These are phyloP conservation scores for Blastomussa wellsi DNA, from an alignment of 92 coral and sea anemone species.

Conservation along the genomic window DNA sequence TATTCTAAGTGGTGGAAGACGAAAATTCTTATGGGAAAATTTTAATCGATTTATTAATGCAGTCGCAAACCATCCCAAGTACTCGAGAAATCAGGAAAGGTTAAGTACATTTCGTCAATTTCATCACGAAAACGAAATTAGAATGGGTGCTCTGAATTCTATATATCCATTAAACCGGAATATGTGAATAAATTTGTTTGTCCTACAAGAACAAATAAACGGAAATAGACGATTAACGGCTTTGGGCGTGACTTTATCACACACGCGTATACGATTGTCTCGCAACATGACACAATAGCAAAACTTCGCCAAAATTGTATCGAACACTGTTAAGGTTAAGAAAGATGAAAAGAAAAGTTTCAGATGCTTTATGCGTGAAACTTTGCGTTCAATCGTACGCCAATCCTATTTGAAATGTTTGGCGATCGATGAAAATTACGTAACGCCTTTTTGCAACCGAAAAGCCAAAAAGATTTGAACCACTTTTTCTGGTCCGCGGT, in stretches of 20 bases:
- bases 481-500: not conserved
- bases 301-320: conserved; percentile 4
- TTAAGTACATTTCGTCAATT: not conserved
- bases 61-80: conserved; percentile 1
- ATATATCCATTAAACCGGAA: not conserved
- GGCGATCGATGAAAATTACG: not conserved
- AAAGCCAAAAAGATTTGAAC: not conserved
- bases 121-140: not conserved
- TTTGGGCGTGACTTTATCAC: not conserved
- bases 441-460: not conserved
- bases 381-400: not conserved
- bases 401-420: not conserved
- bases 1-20: not conserved
- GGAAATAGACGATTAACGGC: conserved; percentile 19
- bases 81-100: not conserved
- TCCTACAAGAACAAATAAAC: not conserved
- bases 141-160: not conserved
- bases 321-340: not conserved
- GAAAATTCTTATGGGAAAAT: conserved; percentile 30
- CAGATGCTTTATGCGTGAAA: not conserved
- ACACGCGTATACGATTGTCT: not conserved
- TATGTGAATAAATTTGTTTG: conserved; percentile 4
- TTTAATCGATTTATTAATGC: not conserved
- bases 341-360: not conserved
- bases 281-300: not conserved